Evolutionary conservation across 2,888 invertebrate species (phyloP).

Genomic region (Ophioninae sp.): DNA sequence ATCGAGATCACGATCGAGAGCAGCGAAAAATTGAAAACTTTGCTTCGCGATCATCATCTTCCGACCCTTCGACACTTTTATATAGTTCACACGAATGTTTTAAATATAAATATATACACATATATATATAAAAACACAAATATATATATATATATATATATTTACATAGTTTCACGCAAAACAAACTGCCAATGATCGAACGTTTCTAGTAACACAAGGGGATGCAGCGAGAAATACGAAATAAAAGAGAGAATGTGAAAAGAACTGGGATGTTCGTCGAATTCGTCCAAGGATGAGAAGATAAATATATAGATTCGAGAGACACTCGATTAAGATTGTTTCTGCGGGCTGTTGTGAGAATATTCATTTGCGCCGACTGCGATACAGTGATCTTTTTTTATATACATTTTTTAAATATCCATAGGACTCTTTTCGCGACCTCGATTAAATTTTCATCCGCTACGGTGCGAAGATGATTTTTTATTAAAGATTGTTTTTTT

Average conservation of each 20-base stretch:
- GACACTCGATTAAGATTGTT: no score
- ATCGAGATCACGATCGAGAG: not conserved
- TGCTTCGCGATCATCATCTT: slow-evolving; percentile 58
- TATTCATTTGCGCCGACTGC: no score
- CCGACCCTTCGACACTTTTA: slow-evolving; percentile 51
- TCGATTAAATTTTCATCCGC: not conserved
- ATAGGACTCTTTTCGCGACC: no score
- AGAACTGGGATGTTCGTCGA: not conserved
- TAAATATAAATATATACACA: not conserved
- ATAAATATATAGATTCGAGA: slow-evolving; percentile 23
- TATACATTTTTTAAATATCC: no score
- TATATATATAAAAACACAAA: not conserved
- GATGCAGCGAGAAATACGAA: slow-evolving; percentile 1
- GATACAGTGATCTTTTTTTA: no score
- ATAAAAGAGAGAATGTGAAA: not conserved
- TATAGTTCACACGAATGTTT: slow-evolving; percentile 55
- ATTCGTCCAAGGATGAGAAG: slow-evolving; percentile 41
- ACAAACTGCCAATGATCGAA: slow-evolving; percentile 59
- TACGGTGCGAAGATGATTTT: not conserved
- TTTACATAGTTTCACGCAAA: not conserved
- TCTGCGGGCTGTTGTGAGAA: no score
- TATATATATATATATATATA: not conserved
- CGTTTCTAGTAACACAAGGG: slow-evolving; percentile 31
- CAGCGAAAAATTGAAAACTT: slow-evolving; percentile 28
- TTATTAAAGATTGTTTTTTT: not conserved